These are phyloP conservation scores for Cinara cedri DNA, from an alignment of 2,888 invertebrate genomes.

Conservation along the genomic window DNA sequence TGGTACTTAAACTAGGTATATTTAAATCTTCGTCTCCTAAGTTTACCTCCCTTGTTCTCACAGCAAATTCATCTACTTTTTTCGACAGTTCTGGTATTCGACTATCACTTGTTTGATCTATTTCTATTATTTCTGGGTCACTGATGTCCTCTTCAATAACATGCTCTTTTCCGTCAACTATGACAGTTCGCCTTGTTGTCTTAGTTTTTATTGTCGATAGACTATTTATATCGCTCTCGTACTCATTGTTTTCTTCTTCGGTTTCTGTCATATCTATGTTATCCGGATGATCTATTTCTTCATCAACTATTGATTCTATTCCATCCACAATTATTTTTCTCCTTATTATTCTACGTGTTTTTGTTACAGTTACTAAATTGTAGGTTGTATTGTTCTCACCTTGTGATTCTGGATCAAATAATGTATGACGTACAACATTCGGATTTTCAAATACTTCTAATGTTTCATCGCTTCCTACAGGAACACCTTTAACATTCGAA, in stretches of 20 bases:
- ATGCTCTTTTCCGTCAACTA: background rate
- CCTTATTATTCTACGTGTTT: background rate
- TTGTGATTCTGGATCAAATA: background rate
- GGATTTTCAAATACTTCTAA: background rate
- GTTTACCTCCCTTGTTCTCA: too few relatives aligned
- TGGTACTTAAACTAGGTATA: too few relatives aligned
- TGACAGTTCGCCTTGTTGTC: background rate
- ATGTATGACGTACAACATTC: background rate
- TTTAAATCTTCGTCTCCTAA: too few relatives aligned
- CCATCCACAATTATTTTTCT: background rate
- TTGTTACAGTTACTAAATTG: background rate
- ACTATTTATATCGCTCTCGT: background rate
- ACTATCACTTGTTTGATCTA: too few relatives aligned
- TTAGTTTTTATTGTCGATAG: background rate
- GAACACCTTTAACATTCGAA: background rate
- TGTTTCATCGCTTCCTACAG: background rate
- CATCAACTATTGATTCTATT: conserved; percentile 12
- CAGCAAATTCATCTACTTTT: too few relatives aligned
- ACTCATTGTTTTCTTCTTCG: background rate
- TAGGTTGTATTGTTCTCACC: background rate
- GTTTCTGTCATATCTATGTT: too few relatives aligned
- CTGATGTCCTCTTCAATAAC: too few relatives aligned
- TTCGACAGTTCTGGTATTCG: too few relatives aligned
- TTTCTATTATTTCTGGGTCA: too few relatives aligned
- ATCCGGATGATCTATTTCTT: background rate